phyloP scores from a whole-genome alignment of 2,797 vertebrate genomes.

The Galagoides demidoff region DNA sequence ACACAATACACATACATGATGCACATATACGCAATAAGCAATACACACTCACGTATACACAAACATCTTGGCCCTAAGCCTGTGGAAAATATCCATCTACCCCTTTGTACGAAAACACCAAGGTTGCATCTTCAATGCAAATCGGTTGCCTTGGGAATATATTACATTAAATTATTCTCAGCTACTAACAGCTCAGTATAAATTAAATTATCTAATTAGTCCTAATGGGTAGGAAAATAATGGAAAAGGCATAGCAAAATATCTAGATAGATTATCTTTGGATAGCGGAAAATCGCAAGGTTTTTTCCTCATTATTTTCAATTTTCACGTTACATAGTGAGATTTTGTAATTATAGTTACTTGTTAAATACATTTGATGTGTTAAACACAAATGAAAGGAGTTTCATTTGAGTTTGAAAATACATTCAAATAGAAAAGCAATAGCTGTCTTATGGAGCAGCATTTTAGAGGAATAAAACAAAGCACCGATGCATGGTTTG shows the following conservation, averaged over 20 bases:
- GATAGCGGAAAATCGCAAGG: background rate
- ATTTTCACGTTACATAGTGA: constrained; percentile 10
- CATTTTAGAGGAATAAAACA: background rate
- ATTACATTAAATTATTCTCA: background rate
- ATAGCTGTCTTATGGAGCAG: background rate
- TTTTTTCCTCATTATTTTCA: background rate
- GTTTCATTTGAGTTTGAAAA: background rate
- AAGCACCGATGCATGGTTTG: background rate
- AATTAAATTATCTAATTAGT: constrained; percentile 40
- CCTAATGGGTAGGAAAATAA: background rate
- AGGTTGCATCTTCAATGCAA: background rate
- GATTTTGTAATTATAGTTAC: constrained; percentile 1
- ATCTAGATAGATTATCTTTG: constrained; percentile 12
- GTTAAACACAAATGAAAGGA: background rate
- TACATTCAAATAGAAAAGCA: background rate
- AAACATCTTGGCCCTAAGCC: background rate
- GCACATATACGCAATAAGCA: background rate
- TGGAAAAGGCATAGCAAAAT: background rate
- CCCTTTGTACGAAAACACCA: background rate
- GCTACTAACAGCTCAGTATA: background rate
- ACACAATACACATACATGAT: background rate
- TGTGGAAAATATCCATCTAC: background rate
- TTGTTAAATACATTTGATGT: constrained; percentile 16
- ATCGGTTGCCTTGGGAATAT: background rate
- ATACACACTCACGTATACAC: background rate